Conservation (phyloP, 35 echinoderm and acorn worm genomes). For the Ptychodera flava region DNA sequence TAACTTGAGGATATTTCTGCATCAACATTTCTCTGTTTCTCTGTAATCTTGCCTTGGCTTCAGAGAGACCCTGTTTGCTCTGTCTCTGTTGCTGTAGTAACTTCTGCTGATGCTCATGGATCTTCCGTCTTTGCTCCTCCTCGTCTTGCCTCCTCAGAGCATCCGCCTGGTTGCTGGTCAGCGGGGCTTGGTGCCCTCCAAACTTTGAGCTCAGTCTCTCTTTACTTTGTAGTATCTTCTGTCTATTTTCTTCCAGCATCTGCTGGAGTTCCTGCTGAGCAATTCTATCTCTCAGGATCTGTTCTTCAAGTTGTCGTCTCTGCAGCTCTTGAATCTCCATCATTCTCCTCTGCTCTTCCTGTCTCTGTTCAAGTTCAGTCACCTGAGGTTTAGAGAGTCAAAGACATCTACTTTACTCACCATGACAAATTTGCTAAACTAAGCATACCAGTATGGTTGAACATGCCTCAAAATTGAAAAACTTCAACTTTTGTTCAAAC, state of each 20-base stretch:
- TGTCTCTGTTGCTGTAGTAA: conserved; percentile 12
- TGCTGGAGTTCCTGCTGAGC: conserved; percentile 36
- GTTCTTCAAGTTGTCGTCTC: conserved; percentile 23
- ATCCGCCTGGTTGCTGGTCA: background rate
- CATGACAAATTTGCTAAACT: too few species aligned
- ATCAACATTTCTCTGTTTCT: conserved; percentile 28
- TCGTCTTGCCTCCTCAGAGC: background rate
- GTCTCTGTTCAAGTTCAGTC: background rate
- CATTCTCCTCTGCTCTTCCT: conserved; percentile 35
- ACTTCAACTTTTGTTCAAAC: too few species aligned
- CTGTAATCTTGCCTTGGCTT: conserved; percentile 42
- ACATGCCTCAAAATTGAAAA: too few species aligned
- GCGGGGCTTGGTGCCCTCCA: background rate
- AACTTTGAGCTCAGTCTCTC: conserved; percentile 8
- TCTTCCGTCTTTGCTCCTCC: background rate
- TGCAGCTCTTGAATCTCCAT: conserved; percentile 38
- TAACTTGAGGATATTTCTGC: conserved; percentile 41
- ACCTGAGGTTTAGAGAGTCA: background rate
- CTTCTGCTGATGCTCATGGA: conserved; percentile 21
- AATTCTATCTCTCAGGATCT: conserved; percentile 12
- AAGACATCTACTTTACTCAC: too few species aligned
- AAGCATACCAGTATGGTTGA: too few species aligned
- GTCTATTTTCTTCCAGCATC: conserved; percentile 35
- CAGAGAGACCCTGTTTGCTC: conserved; percentile 21
- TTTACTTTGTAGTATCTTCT: background rate